Base-by-base conservation (phyloP, 2,888 invertebrate species). In the Punctoribates punctum region DNA sequence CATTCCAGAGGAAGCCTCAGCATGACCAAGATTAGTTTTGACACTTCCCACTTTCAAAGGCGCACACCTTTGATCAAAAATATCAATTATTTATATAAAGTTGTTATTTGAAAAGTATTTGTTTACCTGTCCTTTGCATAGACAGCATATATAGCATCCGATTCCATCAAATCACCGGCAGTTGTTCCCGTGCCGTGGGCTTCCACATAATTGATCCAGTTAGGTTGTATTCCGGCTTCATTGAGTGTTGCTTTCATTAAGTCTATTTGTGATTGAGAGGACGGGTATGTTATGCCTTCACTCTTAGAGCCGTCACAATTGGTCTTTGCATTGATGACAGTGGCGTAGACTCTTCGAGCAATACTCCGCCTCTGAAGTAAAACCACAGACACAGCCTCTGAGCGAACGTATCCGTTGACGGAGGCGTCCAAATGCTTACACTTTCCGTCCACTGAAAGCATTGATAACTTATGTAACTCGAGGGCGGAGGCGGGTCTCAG, bases 131-230 rank as follows among this genome's bases (percentile, higher is more conserved):
- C 90, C 83, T 90, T 89, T 85, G 95, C 95, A 86, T 95, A 95
- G 78, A 93, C 88, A 79, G 70, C 34, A 20, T 57, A n/a, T 76
- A 87, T 85, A 29, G 85, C 83, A 80, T 85, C 85, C 20, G 85
- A 82, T 80, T 94, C 93, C 0, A 91, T 94, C 0, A 96, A 97
- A 86, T 98, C 98, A 15, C 98, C 96, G 51, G 91, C 91, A 87
- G 96, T 95, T 8, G 98, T 99, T 77, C 98, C 98, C 25, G 98
- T 98, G 75, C 98, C 98, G 85, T 99, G 98, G 74, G 96, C 95
- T 85, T 99, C 98, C 0, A 99, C 91, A 84, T 97, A 99, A 3
- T 86, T 87, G 0, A 99, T 92, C 76, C 92, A 90, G 73, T 86
- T 84, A 2, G 97, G 96, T 81, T 91, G 89, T 73, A 98, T 84